Conservation (phyloP, 2,797 vertebrate species). For the Cercopithecus neglectus region DNA sequence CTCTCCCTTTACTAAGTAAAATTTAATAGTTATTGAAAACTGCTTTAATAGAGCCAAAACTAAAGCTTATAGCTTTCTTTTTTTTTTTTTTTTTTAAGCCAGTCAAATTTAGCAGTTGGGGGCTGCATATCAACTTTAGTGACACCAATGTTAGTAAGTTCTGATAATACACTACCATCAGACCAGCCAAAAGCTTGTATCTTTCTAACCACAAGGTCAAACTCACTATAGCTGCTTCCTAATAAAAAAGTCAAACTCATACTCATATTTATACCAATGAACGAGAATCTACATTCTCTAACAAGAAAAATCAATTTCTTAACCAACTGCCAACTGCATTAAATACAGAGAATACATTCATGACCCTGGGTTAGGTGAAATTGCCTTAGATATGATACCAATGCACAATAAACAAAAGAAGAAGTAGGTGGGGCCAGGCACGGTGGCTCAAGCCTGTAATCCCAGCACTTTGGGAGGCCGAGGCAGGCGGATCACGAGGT, state of each 20-base stretch:
- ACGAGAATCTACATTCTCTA: not conserved
- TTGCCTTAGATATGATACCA: not conserved
- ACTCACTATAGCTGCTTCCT: not conserved
- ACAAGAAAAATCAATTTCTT: not conserved
- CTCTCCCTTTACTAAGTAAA: not conserved
- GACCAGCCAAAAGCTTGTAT: no score
- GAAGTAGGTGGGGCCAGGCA: no score
- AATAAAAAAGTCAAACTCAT: not conserved
- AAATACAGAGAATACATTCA: not conserved
- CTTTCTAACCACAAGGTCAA: conserved; percentile 16
- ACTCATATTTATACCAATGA: not conserved
- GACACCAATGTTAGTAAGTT: no score
- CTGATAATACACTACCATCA: no score
- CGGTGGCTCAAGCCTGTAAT: no score
- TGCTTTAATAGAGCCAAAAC: not conserved
- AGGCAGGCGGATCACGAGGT: no score
- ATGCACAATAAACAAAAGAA: not conserved
- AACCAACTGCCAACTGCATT: not conserved
- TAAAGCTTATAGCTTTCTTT: not conserved
- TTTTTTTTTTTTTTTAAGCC: no score
- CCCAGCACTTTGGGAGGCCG: no score
- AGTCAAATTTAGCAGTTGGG: no score
- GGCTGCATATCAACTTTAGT: no score
- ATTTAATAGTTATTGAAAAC: not conserved
- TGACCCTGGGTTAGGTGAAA: not conserved